Evolutionary conservation across 1,140 invertebrate species (phyloP).

Genomic region (Muscidifurax raptorellus): DNA sequence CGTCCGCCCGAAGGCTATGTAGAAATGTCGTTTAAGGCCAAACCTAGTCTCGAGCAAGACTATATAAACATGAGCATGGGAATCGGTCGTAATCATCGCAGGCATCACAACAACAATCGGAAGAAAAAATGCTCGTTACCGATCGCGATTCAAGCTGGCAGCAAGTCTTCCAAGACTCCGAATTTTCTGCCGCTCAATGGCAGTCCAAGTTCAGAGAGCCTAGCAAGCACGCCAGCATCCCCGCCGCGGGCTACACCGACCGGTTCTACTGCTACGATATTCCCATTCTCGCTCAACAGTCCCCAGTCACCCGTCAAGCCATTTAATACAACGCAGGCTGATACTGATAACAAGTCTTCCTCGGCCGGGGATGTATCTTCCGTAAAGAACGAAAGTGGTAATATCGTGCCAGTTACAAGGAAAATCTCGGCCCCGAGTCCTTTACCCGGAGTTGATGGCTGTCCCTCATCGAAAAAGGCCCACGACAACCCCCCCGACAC

Average conservation of each 20-base stretch:
- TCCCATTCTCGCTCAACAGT: slow-evolving; percentile 79
- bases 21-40: slow-evolving; percentile 77
- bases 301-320: slow-evolving; percentile 77
- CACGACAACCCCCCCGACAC: slow-evolving; percentile 40
- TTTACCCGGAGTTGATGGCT: slow-evolving; percentile 43
- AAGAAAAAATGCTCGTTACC: slow-evolving; percentile 78
- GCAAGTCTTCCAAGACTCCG: slow-evolving; percentile 69
- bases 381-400: slow-evolving; percentile 59
- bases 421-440: slow-evolving; percentile 58
- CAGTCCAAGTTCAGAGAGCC: slow-evolving; percentile 69
- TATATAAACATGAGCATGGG: slow-evolving; percentile 74
- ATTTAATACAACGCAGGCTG: slow-evolving; percentile 57
- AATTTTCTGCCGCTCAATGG: slow-evolving; percentile 70
- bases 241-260: slow-evolving; percentile 75
- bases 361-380: slow-evolving; percentile 41
- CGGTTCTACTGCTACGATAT: slow-evolving; percentile 77
- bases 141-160: slow-evolving; percentile 77
- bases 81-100: slow-evolving; percentile 56
- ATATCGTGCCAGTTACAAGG: slow-evolving; percentile 62
- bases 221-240: slow-evolving; percentile 72
- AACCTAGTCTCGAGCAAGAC: slow-evolving; percentile 68
- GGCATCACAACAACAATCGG: slow-evolving; percentile 61
- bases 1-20: slow-evolving; percentile 78
- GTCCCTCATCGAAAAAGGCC: slow-evolving; percentile 41
- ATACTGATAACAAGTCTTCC: slow-evolving; percentile 52